Conservation (phyloP, 2,888 invertebrate species). For the Polia nebulosa region DNA sequence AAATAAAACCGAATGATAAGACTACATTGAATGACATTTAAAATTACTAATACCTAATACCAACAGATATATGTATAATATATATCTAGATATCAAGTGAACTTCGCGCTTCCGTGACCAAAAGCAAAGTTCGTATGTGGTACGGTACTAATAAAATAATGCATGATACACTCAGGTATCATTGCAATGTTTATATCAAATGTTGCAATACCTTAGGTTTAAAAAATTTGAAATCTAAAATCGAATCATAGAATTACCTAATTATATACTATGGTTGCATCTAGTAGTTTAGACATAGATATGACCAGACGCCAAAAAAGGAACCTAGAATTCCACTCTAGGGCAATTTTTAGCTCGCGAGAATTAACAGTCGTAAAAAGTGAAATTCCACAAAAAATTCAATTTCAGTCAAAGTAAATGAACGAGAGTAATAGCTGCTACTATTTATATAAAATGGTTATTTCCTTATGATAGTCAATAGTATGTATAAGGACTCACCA, state of each 20-base stretch:
- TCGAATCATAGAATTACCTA: too few relatives aligned
- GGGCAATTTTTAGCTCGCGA: too few relatives aligned
- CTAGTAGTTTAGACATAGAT: neutral
- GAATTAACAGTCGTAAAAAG: too few relatives aligned
- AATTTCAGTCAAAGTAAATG: too few relatives aligned
- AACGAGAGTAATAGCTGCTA: too few relatives aligned
- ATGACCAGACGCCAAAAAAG: neutral
- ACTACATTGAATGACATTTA: neutral
- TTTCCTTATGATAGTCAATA: neutral
- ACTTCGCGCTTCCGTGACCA: constrained; percentile 6
- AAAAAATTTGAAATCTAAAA: too few relatives aligned
- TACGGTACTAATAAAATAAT: neutral
- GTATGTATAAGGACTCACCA: constrained; percentile 42
- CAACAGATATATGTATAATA: neutral
- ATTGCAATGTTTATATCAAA: neutral
- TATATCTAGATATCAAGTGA: neutral
- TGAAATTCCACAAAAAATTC: too few relatives aligned
- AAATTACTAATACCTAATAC: neutral
- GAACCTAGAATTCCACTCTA: neutral
- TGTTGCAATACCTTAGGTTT: constrained; percentile 1
- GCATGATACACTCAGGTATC: neutral
- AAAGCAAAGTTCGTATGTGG: constrained; percentile 9
- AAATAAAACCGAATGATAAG: neutral
- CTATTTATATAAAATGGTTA: neutral
- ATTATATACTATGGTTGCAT: too few relatives aligned